Evolutionary conservation across 2,888 invertebrate genomes (phyloP).

Genomic region (Poecilus cupreus): DNA sequence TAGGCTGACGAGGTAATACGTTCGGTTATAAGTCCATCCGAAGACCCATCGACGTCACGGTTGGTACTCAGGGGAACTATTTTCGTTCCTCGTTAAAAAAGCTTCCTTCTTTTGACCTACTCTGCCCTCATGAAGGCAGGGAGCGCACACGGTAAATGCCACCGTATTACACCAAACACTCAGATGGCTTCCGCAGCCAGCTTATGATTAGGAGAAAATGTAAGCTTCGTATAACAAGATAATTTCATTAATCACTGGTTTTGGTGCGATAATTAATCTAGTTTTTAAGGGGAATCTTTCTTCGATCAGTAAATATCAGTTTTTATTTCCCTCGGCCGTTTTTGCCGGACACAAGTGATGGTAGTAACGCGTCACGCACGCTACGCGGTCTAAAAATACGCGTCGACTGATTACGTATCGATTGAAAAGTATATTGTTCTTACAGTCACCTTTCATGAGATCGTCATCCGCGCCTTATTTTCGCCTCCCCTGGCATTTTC

Average conservation of each 20-base stretch:
- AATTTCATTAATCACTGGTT: background rate
- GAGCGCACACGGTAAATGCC: conserved; percentile 20
- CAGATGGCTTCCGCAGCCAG: background rate
- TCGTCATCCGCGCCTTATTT: background rate
- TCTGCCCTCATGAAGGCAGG: background rate
- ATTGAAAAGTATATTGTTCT: conserved; percentile 33
- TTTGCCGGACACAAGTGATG: background rate
- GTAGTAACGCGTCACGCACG: conserved; percentile 20
- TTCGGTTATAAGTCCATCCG: conserved; percentile 20
- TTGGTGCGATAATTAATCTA: background rate
- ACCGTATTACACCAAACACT: background rate
- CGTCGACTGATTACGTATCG: conserved; percentile 45
- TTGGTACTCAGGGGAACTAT: conserved; percentile 31
- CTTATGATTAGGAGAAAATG: conserved; percentile 19
- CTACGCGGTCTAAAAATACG: conserved; percentile 33
- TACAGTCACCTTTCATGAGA: background rate
- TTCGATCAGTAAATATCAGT: background rate
- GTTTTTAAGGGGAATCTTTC: conserved; percentile 17
- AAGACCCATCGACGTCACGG: conserved; percentile 21
- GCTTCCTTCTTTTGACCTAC: conserved; percentile 24
- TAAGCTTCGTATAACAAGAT: background rate
- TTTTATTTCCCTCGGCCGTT: background rate
- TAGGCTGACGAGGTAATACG: background rate
- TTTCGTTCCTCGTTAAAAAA: conserved; percentile 50
- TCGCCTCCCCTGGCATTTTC: background rate